Evolutionary conservation across 2,888 invertebrate genomes (phyloP), one percentile per base, ranked within the genome.

Genomic region (Ecdyonurus torrentis): DNA sequence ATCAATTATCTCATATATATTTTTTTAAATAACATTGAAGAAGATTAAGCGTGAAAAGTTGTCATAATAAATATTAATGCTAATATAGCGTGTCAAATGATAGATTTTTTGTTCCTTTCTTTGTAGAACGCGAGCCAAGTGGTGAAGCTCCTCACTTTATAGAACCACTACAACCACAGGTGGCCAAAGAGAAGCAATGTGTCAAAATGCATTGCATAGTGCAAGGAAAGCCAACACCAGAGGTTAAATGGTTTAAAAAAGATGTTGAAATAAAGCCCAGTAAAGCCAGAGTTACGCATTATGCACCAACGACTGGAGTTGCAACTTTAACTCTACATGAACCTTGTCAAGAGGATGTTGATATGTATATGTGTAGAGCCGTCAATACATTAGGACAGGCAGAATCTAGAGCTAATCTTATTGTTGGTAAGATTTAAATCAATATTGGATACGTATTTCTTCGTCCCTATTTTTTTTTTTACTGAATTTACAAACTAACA

Each of bases 361-460:
- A 83, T 1, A 78, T 84, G 63, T 89, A 84, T 72, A 81, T 82
- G 53, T 84, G 89, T 58, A 78, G 81, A 71, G 89, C 88, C 3
- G 79, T 81, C 64, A 90, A 90, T 73, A 79, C 82, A 70, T 85
- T 83, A 70, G 90, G 89, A 3, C 79, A 80, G 65, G 87, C 87
- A 1, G 81, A 86, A 71, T 87, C 86, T 69, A 80, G 85, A 70
- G 85, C 88, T 5, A 87, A 88, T 73, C 78, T 89, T 37, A 75
- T 86, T 53, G 79, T 85, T 60, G 80, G 79, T 70, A 77, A 72
- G 69, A 73, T 70, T n/a, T n/a, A n/a, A n/a, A n/a, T n/a, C n/a
- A n/a, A n/a, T n/a, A n/a, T n/a, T n/a, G n/a, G n/a, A n/a, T n/a
- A n/a, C n/a, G n/a, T n/a, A n/a, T n/a, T n/a, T n/a, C n/a, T n/a